These are phyloP conservation scores for Grus americana DNA, from an alignment of 2,113 vertebrate species.

Conservation along the genomic window DNA sequence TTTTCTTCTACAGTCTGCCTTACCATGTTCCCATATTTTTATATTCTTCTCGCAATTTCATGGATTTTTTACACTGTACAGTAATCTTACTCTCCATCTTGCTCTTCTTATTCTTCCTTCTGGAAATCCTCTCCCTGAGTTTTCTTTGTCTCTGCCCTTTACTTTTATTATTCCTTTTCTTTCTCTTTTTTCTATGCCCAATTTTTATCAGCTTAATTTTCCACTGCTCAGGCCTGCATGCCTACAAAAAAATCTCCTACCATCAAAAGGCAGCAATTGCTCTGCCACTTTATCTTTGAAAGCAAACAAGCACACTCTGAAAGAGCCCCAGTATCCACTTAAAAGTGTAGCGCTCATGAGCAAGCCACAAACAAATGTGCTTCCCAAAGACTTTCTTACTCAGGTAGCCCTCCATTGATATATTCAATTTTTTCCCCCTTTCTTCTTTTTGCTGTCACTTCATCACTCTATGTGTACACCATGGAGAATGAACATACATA, in stretches of 20 bases:
- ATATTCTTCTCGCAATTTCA: not conserved
- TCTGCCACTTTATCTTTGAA: not conserved
- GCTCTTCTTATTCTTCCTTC: not conserved
- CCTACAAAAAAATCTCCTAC: not conserved
- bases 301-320: not conserved
- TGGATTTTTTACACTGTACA: not conserved
- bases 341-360: not conserved
- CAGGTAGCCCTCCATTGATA: not conserved
- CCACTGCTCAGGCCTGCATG: not conserved
- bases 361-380: not conserved
- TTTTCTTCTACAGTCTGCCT: not conserved
- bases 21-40: not conserved
- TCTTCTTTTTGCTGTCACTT: not conserved
- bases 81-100: not conserved
- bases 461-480: not conserved
- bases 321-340: not conserved
- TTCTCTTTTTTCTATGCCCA: not conserved
- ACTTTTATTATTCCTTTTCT: not conserved
- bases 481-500: not conserved
- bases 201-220: not conserved
- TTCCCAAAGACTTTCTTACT: not conserved
- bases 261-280: not conserved
- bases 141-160: not conserved
- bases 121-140: not conserved
- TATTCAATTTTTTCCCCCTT: accelerated